A percentile compares a stretch with the other conserved stretches of the same genome.
phyloP scores from a whole-genome alignment of 2,888 invertebrate species.

The Bombylius major region DNA sequence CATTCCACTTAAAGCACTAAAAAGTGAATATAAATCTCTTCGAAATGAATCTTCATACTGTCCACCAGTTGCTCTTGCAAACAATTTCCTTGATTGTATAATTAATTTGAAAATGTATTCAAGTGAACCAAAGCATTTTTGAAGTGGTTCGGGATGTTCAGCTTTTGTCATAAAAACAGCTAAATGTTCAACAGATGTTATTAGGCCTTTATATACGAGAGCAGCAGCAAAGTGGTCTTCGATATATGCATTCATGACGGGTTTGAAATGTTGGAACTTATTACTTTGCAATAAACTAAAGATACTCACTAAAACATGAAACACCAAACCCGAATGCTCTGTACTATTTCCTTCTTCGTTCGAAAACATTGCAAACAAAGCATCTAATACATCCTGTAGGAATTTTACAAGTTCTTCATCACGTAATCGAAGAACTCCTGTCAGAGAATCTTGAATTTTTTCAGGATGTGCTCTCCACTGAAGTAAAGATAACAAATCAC shows the following conservation, averaged over 20 bases:
- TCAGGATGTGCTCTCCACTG: constrained; percentile 88
- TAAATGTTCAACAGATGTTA: constrained; percentile 81
- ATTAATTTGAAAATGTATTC: constrained; percentile 89
- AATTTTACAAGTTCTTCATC: constrained; percentile 91
- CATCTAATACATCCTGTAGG: constrained; percentile 85
- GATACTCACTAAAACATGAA: constrained; percentile 83
- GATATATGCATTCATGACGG: constrained; percentile 88
- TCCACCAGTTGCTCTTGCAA: constrained; percentile 75
- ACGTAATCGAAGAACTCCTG: constrained; percentile 66
- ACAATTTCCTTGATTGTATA: constrained; percentile 73
- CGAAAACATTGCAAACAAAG: constrained; percentile 84
- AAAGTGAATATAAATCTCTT: constrained; percentile 66
- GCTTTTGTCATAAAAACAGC: constrained; percentile 76
- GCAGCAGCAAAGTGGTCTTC: constrained; percentile 91
- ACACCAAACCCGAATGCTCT: constrained; percentile 79
- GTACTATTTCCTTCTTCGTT: constrained; percentile 87
- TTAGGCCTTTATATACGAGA: constrained; percentile 79
- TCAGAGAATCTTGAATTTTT: constrained; percentile 71
- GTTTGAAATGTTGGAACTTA: constrained; percentile 88
- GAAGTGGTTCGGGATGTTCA: constrained; percentile 78
- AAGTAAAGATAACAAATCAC: constrained; percentile 74
- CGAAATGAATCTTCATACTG: constrained; percentile 81
- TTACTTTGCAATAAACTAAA: constrained; percentile 80
- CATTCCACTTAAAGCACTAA: constrained; percentile 68
- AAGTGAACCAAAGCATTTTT: constrained; percentile 78